Evolutionary conservation across 2,888 invertebrate species (phyloP), one percentile per base, ranked within the genome.

Genomic region (Pyrocoelia pectoralis): DNA sequence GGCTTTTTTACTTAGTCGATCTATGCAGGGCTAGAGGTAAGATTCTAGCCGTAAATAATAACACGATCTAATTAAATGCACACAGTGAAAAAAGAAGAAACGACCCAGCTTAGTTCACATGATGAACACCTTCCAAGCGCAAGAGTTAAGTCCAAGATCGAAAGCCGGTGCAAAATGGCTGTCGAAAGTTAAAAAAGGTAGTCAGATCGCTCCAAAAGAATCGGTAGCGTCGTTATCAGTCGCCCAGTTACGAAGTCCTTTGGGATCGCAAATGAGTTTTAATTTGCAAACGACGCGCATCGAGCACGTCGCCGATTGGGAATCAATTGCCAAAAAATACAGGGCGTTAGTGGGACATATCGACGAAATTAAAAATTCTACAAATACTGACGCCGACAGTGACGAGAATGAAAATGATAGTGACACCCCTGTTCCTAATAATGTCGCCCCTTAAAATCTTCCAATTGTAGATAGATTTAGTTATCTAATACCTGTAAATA

Each of bases 231-330:
- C 91, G 0, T 81, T 94, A 15, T 92, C 93, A 0, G 91, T 92
- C 38, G 90, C 91, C 12, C 94, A 92, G 77, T 81, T 94, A 57
- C 92, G 93, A 77, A 93, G 93, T 77, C 94, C 94, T 0, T 81
- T 94, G 10, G 94, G 94, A 19, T 94, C 94, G 0, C 93, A 94
- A 78, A 81, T 93, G 68, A 93, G 94, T 76, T 92, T 94, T 82
- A 89, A 87, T 75, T 89, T 90, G 69, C 84, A 85, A 60, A 88
- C 88, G 52, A 90, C 89, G 49, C 86, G 93, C 71, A 94, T 95
- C 70, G 95, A 95, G 78, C 93, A 91, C 75, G 94, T 95, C 5
- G 93, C 93, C 1, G 95, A 96, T 79, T 96, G 95, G 95, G 93
- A 94, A 74, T 85, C 90, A 1, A 95, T 95, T 61, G 92, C 95